These are phyloP conservation scores for Sebastes hubbsi DNA, from an alignment of 2,797 vertebrate genomes.

Conservation along the genomic window DNA sequence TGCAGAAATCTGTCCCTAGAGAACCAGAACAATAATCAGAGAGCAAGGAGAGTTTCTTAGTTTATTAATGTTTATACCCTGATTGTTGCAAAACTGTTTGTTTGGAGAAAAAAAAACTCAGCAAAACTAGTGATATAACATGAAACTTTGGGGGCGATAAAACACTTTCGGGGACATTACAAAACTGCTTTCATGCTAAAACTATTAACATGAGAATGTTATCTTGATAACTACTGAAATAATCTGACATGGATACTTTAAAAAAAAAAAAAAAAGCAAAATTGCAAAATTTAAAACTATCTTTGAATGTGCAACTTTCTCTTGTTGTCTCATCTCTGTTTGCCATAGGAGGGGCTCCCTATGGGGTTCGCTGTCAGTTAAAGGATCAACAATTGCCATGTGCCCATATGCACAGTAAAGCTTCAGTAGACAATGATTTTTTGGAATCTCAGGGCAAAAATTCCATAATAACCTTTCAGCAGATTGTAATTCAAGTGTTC, in stretches of 20 bases:
- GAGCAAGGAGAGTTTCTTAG: too few relatives aligned
- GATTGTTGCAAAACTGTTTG: not conserved
- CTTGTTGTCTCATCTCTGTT: not conserved
- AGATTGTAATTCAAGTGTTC: too few relatives aligned
- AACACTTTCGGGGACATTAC: not conserved
- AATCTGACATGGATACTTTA: not conserved
- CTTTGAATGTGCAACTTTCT: not conserved
- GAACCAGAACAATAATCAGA: not conserved
- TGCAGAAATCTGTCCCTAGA: not conserved
- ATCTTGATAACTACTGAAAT: not conserved
- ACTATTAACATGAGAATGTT: not conserved
- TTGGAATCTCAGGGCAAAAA: accelerated
- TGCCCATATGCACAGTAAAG: not conserved
- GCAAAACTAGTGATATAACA: not conserved
- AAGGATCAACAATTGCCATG: too few relatives aligned
- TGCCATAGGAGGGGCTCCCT: too few relatives aligned
- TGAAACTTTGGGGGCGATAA: not conserved
- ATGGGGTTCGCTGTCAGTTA: too few relatives aligned
- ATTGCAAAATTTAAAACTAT: not conserved
- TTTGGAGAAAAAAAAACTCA: not conserved
- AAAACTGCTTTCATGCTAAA: not conserved
- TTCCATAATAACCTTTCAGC: too few relatives aligned
- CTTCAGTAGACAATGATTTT: too few relatives aligned
- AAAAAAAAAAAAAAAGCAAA: not conserved
- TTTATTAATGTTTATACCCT: not conserved